Base-by-base conservation (phyloP, 2,888 invertebrate species). In the Caenorhabditis sp. region DNA sequence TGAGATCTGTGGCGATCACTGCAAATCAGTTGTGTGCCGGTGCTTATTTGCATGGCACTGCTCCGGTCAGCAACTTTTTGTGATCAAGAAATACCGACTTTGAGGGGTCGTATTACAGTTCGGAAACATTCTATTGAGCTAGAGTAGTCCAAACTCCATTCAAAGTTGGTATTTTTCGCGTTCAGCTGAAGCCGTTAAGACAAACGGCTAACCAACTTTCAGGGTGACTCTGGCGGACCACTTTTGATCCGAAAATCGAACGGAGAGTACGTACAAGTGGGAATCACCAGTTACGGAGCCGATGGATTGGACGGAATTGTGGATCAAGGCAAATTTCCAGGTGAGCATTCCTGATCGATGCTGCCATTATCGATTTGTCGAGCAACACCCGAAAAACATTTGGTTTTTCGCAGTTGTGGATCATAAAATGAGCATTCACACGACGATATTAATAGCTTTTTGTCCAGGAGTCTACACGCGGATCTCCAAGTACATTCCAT, bases 181-280 rank as follows among this genome's bases (percentile, higher is more conserved):
- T n/a, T n/a, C n/a, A n/a, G n/a, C n/a, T n/a, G n/a, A n/a, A n/a
- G n/a, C n/a, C n/a, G n/a, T n/a, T 11, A 32, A 20, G 2, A 35
- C 17, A 32, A 17, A n/a, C 9, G 24, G 17, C 24, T 26, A 27
- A 17, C 6, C 6, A 52, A 30, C 3, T n/a, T 30, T 46, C 63
- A 83, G 83, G 83, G 83, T n/a, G 83, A 83, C 50, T 79, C 79
- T 24, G 83, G 83, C 9, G 83, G 83, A 7, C 83, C 83, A 11
- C 59, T 83, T 6, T 59, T 81, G 26, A 76, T 83, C 11, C 45
- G 39, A 11, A 81, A 77, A 17, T 7, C 24, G 2, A 41, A 66
- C 32, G 74, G 79, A 17, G 59, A 75, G 15, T 61, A 61, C 8
- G 68, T 83, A 20, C 83, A 83, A 52, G 59, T 83, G 0, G 83